These are phyloP conservation scores for Aix galericulata DNA, from an alignment of 2,113 vertebrate genomes.

Conservation along the genomic window DNA sequence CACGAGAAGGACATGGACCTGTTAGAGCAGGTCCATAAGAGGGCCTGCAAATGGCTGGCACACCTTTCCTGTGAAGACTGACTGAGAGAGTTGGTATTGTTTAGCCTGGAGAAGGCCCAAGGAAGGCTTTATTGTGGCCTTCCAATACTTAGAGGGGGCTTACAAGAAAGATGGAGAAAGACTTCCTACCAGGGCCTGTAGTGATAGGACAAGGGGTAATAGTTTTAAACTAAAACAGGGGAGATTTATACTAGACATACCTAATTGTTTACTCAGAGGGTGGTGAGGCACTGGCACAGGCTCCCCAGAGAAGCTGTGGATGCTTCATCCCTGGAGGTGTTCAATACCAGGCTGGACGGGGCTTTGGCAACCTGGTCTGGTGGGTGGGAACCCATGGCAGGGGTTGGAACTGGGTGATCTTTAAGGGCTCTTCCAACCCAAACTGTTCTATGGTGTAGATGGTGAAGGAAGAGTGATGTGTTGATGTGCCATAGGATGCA, in stretches of 20 bases:
- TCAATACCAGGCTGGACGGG: neutral
- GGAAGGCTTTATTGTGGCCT: neutral
- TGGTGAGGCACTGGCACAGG: neutral
- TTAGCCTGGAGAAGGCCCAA: neutral
- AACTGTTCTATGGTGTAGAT: neutral
- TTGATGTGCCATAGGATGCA: neutral
- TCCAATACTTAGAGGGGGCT: neutral
- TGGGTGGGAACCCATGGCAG: neutral
- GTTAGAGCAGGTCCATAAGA: neutral
- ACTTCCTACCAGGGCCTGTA: neutral
- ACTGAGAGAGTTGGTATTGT: neutral
- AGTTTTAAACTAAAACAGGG: neutral
- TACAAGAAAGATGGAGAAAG: neutral
- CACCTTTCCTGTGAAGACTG: neutral
- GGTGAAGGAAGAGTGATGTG: neutral
- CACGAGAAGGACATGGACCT: neutral
- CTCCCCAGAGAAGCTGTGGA: neutral
- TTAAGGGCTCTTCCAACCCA: neutral
- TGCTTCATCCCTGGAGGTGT: neutral
- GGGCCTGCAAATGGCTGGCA: neutral
- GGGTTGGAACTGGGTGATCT: neutral
- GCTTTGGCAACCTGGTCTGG: neutral
- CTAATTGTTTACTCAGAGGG: neutral
- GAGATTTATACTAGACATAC: neutral
- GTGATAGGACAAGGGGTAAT: neutral